Evolutionary conservation across 2,113 vertebrate species (phyloP), one percentile per base, ranked within the genome.

Genomic region (Campylorhamphus procurvoides): DNA sequence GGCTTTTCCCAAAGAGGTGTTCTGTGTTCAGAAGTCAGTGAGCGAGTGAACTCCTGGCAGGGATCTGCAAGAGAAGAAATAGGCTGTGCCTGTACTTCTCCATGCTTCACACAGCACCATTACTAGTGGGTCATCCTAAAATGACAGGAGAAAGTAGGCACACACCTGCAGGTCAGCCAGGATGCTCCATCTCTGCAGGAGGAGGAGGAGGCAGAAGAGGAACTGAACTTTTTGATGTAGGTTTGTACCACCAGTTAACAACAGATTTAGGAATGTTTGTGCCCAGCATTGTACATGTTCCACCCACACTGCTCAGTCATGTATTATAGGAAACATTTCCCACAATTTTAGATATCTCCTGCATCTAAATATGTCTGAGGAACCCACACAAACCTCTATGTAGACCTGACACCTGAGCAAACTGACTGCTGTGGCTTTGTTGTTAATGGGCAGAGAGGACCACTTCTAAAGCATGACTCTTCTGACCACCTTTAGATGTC

Each of bases 161-260:
- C 28, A n/a, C 40, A 52, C 50, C 37, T 59, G 44, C 1, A 1
- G 40, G 49, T 33, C 64, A 60, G 22, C 19, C 35, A 63, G 67
- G 63, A 49, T 40, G 22, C 37, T 84, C 67, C 33, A 29, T 12
- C n/a, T 37, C 23, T 3, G 5, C 29, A 25, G 40, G 14, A 79
- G 12, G 28, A 79, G 12, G 28, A 79, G 12, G 66, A 82, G 71
- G 84, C 25, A 66, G 49, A 91, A 68, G 33, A 85, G 31, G 44
- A 75, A 66, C 28, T 3, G 14, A 44, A 35, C 33, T 42, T 27
- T 37, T n/a, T 0, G 0, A 25, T 4, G 2, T 56, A 60, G 20
- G 46, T 59, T 62, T 50, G 16, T 16, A 50, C 13, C 18, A 37
- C 6, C 46, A 66, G 35, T 11, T 75, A 50, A 71, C 16, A 42